These are phyloP conservation scores for Ochropacha duplaris DNA, from an alignment of 2,888 invertebrate genomes.

Conservation along the genomic window DNA sequence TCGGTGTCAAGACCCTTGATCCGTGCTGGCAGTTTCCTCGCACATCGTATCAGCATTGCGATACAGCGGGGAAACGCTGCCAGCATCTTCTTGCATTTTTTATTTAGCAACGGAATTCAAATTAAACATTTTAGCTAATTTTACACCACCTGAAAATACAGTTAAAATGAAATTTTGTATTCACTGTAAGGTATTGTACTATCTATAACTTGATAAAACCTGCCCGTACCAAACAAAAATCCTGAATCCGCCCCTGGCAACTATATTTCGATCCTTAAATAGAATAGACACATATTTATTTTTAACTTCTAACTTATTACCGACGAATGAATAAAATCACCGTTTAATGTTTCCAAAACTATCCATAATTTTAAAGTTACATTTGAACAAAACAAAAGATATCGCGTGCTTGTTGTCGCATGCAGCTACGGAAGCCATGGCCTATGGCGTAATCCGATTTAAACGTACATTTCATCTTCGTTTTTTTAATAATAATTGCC, in stretches of 20 bases:
- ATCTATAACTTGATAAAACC: too few relatives aligned
- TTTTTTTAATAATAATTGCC: conserved; percentile 11
- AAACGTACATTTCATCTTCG: not conserved
- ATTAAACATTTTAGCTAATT: too few relatives aligned
- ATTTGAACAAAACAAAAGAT: not conserved
- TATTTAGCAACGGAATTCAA: too few relatives aligned
- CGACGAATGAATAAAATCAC: not conserved
- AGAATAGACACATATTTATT: not conserved
- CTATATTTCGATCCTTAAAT: not conserved
- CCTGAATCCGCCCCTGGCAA: not conserved
- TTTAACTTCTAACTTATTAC: not conserved
- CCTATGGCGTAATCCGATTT: not conserved
- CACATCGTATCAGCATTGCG: too few relatives aligned
- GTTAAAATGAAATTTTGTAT: too few relatives aligned
- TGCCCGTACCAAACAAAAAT: too few relatives aligned
- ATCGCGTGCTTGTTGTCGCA: conserved; percentile 3
- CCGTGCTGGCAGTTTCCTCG: too few relatives aligned
- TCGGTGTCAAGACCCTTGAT: too few relatives aligned
- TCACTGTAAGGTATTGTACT: too few relatives aligned
- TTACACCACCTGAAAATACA: too few relatives aligned
- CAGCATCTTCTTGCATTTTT: too few relatives aligned
- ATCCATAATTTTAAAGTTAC: not conserved
- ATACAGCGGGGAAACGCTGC: too few relatives aligned
- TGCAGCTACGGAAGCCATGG: not conserved
- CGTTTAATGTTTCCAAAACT: not conserved